Evolutionary conservation across 2,113 vertebrate species (phyloP).

Genomic region (Rousettus leschenaultii): DNA sequence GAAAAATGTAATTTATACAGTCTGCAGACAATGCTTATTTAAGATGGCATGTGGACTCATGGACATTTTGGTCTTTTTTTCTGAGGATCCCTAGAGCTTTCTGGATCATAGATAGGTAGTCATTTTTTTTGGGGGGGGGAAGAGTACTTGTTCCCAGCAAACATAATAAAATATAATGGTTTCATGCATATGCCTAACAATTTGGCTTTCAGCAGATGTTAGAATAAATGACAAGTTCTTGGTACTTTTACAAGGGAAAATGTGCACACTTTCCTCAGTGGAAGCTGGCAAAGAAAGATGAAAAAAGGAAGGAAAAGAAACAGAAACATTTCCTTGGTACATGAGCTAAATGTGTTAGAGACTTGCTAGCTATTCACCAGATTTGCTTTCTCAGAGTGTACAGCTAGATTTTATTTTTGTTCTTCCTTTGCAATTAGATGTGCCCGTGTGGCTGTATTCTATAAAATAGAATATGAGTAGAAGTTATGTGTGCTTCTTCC

Average conservation of each 20-base stretch:
- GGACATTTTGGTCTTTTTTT: background rate
- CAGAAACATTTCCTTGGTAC: background rate
- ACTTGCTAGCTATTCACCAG: too few relatives aligned
- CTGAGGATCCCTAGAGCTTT: background rate
- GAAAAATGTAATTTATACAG: background rate
- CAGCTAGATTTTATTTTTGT: background rate
- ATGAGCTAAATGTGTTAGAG: background rate
- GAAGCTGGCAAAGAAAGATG: background rate
- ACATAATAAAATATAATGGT: background rate
- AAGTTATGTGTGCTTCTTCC: too few relatives aligned
- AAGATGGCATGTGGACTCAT: too few relatives aligned
- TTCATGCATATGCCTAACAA: background rate
- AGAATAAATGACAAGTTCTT: background rate
- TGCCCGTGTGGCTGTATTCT: background rate
- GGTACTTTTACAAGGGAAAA: background rate
- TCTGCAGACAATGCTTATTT: background rate
- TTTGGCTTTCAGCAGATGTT: background rate
- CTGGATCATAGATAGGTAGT: background rate
- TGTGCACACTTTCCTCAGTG: background rate
- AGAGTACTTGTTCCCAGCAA: background rate
- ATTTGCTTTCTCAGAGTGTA: too few relatives aligned
- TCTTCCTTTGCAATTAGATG: background rate
- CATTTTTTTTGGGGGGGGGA: background rate
- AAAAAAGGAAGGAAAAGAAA: background rate
- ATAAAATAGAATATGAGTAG: background rate